Evolutionary conservation across 2,888 invertebrate species (phyloP), one percentile per base, ranked within the genome.

Genomic region (Rhaphigaster nebulosa): DNA sequence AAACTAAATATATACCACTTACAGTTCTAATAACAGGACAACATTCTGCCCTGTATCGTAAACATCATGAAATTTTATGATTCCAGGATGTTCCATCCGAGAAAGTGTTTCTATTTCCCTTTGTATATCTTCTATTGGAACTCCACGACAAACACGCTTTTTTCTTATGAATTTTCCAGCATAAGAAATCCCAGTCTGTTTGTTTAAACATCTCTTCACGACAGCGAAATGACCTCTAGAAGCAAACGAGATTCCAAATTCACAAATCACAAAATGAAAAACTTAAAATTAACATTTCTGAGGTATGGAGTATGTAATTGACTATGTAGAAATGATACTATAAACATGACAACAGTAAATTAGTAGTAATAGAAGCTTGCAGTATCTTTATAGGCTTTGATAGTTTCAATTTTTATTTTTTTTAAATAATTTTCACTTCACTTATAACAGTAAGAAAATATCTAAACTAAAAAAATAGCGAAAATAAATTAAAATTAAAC

Each of bases 81-180:
- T 95, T 92, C 95, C 95, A n/a, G 95, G 94, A 93, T 96, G 96
- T 92, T 95, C 94, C 90, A 96, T 93, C 91, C 94, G 94, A 91
- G 94, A 94, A 91, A 96, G 93, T 90, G 96, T 94, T 91, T 94
- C 94, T 88, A 95, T 94, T 94, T 96, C 96, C 92, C 95, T 94
- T 93, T 95, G 94, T 91, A 96, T 95, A 92, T 95, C 95, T 92
- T 95, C 95, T 92, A 95, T 93, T 88, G 95, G 94, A 87, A 95
- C 95, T 29, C 95, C 95, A 91, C 95, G 94, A 84, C 94, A 94
- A 50, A 95, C 95, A 89, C 95, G 94, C 45, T 95, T 94, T 92
- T 96, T 95, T 91, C 95, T 94, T 93, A 96, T 95, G 93, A 95
- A 95, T 93, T 96, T 96, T 91, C 95, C 96, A 56, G 96, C 96